Percentiles rank a stretch among this genome's conserved stretches.
Conservation (phyloP, 2,113 vertebrate genomes). For the Cynocephalus volans region DNA sequence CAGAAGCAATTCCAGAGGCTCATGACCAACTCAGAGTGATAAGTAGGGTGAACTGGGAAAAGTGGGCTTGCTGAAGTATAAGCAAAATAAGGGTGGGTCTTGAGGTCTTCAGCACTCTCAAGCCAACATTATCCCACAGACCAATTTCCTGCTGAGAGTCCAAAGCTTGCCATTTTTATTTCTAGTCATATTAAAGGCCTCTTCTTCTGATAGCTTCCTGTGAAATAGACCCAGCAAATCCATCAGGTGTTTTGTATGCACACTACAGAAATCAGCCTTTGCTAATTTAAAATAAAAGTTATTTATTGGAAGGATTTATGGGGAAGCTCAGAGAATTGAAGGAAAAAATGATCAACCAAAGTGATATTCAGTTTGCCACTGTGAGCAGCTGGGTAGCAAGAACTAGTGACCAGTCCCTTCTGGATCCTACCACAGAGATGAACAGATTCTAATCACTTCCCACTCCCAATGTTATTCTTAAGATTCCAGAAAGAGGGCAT, state of each 20-base stretch:
- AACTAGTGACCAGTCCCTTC: not conserved
- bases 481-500: not conserved
- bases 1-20: not conserved
- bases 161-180: not conserved
- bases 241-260: not conserved
- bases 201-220: not conserved
- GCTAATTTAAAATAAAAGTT: slow-evolving; percentile 22
- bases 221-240: not conserved
- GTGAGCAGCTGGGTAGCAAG: not conserved
- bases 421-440: not conserved
- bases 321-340: not conserved
- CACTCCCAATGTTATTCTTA: not conserved
- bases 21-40: not conserved
- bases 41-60: not conserved
- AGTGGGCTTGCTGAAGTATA: not conserved
- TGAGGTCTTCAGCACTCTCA: not conserved
- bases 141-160: not conserved
- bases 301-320: not conserved
- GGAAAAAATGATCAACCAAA: not conserved
- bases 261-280: not conserved
- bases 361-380: not conserved
- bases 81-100: not conserved
- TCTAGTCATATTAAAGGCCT: not conserved
- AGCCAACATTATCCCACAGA: not conserved
- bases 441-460: not conserved